Percentiles rank a stretch among this genome's conserved stretches.
Conservation (phyloP, 2,888 invertebrate species). For the Sarcophaga variegata region DNA sequence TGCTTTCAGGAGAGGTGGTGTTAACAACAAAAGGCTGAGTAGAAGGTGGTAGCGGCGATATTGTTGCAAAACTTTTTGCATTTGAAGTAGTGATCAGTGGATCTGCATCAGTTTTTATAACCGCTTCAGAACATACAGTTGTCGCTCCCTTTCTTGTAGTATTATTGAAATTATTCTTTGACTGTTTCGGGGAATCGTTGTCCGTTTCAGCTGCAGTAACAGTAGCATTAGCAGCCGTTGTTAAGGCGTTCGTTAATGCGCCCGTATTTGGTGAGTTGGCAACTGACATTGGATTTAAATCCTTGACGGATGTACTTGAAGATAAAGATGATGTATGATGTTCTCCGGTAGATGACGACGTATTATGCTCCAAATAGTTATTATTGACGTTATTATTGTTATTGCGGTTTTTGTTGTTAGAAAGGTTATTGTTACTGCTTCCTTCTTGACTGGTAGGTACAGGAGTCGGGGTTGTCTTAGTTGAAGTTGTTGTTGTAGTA, state of each 20-base stretch:
- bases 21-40: constrained; percentile 39
- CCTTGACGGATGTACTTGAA: constrained; percentile 56
- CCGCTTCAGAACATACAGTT: constrained; percentile 50
- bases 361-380: constrained; percentile 47
- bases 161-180: constrained; percentile 40
- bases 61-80: constrained; percentile 62
- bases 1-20: constrained; percentile 48
- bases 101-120: constrained; percentile 43
- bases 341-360: not conserved
- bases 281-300: constrained; percentile 70
- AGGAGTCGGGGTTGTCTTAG: constrained; percentile 78
- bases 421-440: constrained; percentile 27
- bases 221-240: constrained; percentile 62
- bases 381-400: constrained; percentile 47
- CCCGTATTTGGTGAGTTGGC: constrained; percentile 63
- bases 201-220: constrained; percentile 62
- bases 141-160: constrained; percentile 30
- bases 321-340: constrained; percentile 12
- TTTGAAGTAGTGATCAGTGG: constrained; percentile 33
- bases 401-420: not conserved
- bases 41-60: constrained; percentile 20
- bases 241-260: constrained; percentile 62
- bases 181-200: constrained; percentile 43
- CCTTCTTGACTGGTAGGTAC: constrained; percentile 60
- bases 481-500: constrained; percentile 78